Evolutionary conservation across 1,140 invertebrate species (phyloP), one percentile per base, ranked within the genome.

Genomic region (Megalonaias nervosa): DNA sequence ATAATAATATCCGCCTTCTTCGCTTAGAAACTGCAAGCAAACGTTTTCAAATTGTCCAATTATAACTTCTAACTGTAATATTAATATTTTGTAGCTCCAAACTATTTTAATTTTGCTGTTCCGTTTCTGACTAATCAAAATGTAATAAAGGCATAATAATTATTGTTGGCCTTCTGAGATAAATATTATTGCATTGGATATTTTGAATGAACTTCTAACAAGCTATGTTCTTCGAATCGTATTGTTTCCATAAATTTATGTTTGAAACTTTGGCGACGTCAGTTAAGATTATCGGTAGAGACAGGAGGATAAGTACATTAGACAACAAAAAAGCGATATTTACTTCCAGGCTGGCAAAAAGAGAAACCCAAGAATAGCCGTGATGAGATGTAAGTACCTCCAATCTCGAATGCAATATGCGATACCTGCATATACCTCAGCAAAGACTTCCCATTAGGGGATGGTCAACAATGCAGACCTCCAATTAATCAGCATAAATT

Each of bases 321-420:
- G 31, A 65, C 21, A 68, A 16, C 67, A 68, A 31, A 55, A 48
- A 48, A 48, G 38, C 4, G 4, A n/a, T 62, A 71, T 67, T 72
- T 76, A 82, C 81, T 74, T 75, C 61, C 68, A 79, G 14, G 60
- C 67, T 14, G 77, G 55, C 1, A 82, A 31, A 23, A 38, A 59
- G 1, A 74, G 73, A 4, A 79, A 9, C 15, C 58, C 59, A 38
- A 75, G 48, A 12, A 62, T 59, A n/a, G 78, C 21, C 0, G 58
- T 61, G n/a, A 72, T 56, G 16, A 79, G 31, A 65, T 83, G 81
- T 13, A 83, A 60, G 21, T 83, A 65, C 26, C 48, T 48, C 81
- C 81, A 83, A 21, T 83, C 74, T 38, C 79, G 74, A 1, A 81
- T 23, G 16, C 72, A 66, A 69, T 70, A 81, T 6, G 76, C n/a